These are phyloP conservation scores for Rhopilema esculentum DNA, from an alignment of 30 jellyfish, hydroid and myxozoan species.

Conservation along the genomic window DNA sequence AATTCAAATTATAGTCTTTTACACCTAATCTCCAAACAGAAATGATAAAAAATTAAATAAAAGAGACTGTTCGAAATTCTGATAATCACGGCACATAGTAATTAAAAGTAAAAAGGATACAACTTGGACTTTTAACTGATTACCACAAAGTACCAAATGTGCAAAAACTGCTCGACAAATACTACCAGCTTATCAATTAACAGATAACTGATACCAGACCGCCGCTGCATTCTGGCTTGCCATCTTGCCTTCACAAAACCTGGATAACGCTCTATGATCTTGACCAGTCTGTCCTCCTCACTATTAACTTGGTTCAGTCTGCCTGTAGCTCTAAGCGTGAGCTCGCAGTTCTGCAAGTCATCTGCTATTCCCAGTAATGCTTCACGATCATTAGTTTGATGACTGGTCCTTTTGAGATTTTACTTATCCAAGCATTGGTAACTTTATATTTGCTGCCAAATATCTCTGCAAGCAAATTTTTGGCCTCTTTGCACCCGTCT, in stretches of 20 bases:
- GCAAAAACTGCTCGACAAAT: too few species aligned
- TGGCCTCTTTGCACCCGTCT: constrained; percentile 55
- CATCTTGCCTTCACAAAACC: constrained; percentile 50
- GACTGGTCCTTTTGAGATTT: constrained; percentile 52
- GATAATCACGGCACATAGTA: too few species aligned
- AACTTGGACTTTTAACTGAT: too few species aligned
- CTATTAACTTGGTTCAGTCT: constrained; percentile 59
- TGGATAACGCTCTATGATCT: constrained; percentile 54
- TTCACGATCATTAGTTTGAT: constrained; percentile 56
- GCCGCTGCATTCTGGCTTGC: too few species aligned
- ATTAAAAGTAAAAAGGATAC: too few species aligned
- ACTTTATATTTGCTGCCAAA: constrained; percentile 66
- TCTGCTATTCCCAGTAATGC: constrained; percentile 63
- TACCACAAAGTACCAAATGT: too few species aligned
- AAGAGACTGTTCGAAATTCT: too few species aligned
- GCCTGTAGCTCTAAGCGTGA: constrained; percentile 62
- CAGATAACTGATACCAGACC: too few species aligned
- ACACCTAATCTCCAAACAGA: too few species aligned
- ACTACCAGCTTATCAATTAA: too few species aligned
- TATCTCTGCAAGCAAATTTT: constrained; percentile 48
- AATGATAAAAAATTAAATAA: too few species aligned
- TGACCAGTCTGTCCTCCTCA: constrained; percentile 65
- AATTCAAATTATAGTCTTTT: too few species aligned
- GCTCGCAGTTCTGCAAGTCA: constrained; percentile 61
- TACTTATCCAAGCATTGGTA: constrained; percentile 54